These are phyloP conservation scores for Diadegma fenestrale DNA, from an alignment of 2,888 invertebrate species.

Conservation along the genomic window DNA sequence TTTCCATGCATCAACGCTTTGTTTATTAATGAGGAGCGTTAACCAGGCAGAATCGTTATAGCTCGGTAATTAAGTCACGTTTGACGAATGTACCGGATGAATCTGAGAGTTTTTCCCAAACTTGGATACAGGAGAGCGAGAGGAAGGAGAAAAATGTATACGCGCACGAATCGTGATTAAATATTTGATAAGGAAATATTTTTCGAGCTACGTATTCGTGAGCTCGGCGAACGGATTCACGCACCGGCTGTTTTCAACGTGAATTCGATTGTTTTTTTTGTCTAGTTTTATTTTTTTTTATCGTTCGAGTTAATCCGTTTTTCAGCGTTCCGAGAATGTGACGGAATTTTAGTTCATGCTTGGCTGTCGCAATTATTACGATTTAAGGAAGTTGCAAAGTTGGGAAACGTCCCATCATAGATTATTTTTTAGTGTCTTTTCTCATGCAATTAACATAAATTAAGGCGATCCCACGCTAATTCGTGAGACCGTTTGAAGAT, in stretches of 20 bases:
- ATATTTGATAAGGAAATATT: slow-evolving; percentile 35
- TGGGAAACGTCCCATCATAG: slow-evolving; percentile 2
- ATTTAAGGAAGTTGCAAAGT: not conserved
- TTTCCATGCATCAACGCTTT: too few species aligned
- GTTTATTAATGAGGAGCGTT: not conserved
- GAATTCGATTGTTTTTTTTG: slow-evolving; percentile 28
- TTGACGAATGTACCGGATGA: slow-evolving; percentile 15
- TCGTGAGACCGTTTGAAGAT: not conserved
- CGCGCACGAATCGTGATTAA: slow-evolving; percentile 29
- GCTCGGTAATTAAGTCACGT: not conserved
- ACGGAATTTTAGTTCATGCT: slow-evolving; percentile 5
- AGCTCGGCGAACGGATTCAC: slow-evolving; percentile 37
- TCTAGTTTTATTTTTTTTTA: slow-evolving; percentile 17
- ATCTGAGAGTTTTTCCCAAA: slow-evolving; percentile 29
- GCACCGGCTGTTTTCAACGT: slow-evolving; percentile 9
- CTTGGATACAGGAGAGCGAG: not conserved
- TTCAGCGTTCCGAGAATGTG: slow-evolving; percentile 31
- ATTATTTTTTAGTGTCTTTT: not conserved
- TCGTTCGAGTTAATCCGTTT: not conserved
- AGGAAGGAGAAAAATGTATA: not conserved
- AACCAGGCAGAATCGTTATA: not conserved
- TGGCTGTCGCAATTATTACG: not conserved
- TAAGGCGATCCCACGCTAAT: slow-evolving; percentile 16
- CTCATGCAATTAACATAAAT: slow-evolving; percentile 11
- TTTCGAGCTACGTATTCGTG: slow-evolving; percentile 34